Conservation (phyloP, 1,140 invertebrate species). For the Caenorhabditis brenneri region DNA sequence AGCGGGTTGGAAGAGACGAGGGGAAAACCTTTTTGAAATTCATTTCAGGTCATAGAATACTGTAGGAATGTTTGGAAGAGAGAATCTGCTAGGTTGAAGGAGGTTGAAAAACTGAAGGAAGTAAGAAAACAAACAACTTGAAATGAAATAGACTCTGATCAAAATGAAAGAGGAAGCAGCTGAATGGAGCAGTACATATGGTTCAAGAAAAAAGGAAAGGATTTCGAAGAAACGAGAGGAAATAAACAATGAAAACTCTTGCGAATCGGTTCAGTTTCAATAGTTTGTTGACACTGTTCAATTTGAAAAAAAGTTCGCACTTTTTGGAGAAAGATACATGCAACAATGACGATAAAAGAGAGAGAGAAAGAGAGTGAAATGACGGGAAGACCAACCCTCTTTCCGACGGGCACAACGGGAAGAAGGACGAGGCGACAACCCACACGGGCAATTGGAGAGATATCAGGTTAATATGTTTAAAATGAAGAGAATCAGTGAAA, state of each 20-base stretch:
- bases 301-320: constrained; percentile 34
- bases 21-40: background rate
- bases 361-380: constrained; percentile 12
- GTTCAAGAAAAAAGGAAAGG: background rate
- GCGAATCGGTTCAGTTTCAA: background rate
- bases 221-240: background rate
- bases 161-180: too few species aligned
- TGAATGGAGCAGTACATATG: constrained; percentile 3
- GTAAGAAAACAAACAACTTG: background rate
- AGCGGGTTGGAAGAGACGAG: too few species aligned
- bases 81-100: background rate
- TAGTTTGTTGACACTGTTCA: constrained; percentile 32
- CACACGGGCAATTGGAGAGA: constrained; percentile 27
- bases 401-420: background rate
- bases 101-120: background rate
- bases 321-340: constrained; percentile 34
- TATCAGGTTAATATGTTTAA: background rate
- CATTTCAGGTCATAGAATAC: background rate
- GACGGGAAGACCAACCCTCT: background rate
- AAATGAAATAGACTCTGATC: background rate
- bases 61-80: background rate
- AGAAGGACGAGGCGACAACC: constrained; percentile 25
- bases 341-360: background rate
- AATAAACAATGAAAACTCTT: constrained; percentile 33
- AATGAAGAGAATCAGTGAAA: background rate